These are phyloP conservation scores for Geococcyx californianus DNA, from an alignment of 2,113 vertebrate species.

Conservation along the genomic window DNA sequence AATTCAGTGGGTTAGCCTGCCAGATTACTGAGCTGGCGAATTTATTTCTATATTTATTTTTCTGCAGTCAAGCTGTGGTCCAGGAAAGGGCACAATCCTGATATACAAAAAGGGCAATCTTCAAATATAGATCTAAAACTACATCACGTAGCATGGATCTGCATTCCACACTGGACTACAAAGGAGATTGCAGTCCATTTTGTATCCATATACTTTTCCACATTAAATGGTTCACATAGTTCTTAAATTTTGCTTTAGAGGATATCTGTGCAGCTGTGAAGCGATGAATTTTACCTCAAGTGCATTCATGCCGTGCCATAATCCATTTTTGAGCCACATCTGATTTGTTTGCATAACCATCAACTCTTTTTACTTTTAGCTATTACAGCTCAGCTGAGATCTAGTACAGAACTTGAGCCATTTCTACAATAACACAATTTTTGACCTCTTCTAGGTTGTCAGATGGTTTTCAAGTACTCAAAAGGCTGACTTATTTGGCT, in stretches of 20 bases:
- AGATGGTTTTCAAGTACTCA: neutral
- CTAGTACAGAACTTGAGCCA: neutral
- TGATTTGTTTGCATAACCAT: neutral
- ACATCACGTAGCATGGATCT: accelerated
- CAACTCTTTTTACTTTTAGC: neutral
- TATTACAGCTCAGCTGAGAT: neutral
- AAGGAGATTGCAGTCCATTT: neutral
- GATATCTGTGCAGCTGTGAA: neutral
- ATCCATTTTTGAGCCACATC: neutral
- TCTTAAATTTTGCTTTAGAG: neutral
- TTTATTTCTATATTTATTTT: neutral
- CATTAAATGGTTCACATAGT: neutral
- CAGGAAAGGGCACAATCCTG: neutral
- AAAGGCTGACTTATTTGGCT: neutral
- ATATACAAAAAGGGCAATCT: neutral
- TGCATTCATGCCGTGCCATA: neutral
- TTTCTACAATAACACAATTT: neutral
- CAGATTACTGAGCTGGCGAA: neutral
- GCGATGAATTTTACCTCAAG: neutral
- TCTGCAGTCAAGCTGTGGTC: neutral
- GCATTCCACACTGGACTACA: neutral
- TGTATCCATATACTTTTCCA: neutral
- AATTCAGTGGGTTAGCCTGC: neutral
- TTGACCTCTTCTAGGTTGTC: neutral
- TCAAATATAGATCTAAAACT: neutral